Evolutionary conservation across 2,888 invertebrate genomes (phyloP).

Genomic region (Coelopa pilipes): DNA sequence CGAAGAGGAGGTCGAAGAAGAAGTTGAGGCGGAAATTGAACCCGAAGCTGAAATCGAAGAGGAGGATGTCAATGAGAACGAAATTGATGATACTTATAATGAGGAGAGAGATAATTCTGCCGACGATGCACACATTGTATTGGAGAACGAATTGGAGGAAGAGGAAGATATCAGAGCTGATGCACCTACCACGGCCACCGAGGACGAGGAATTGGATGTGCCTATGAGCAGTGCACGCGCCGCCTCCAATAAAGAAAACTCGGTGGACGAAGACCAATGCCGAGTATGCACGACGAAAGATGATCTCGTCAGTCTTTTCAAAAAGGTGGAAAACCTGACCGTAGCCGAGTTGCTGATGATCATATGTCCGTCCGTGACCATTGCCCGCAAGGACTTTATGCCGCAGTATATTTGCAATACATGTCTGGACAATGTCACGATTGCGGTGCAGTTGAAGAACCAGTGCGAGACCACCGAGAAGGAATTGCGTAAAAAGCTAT

Average conservation of each 20-base stretch:
- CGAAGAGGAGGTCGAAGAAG: slow-evolving; percentile 31
- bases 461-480: slow-evolving; percentile 65
- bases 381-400: slow-evolving; percentile 64
- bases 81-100: neutral
- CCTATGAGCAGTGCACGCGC: slow-evolving; percentile 42
- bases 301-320: slow-evolving; percentile 61
- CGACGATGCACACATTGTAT: neutral
- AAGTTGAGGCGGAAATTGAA: neutral
- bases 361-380: slow-evolving; percentile 64
- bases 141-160: slow-evolving; percentile 1
- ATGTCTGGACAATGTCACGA: slow-evolving; percentile 63
- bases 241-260: slow-evolving; percentile 46
- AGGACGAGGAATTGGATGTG: slow-evolving; percentile 4
- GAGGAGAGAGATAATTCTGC: neutral
- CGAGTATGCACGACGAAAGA: slow-evolving; percentile 62
- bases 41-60: slow-evolving; percentile 5
- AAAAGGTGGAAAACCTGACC: slow-evolving; percentile 53
- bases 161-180: slow-evolving; percentile 40
- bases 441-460: slow-evolving; percentile 63
- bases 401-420: slow-evolving; percentile 65
- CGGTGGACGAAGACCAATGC: slow-evolving; percentile 62
- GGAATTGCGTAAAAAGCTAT: slow-evolving; percentile 63
- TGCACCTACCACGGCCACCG: neutral
- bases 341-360: slow-evolving; percentile 66
- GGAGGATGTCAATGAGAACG: slow-evolving; percentile 29